Evolutionary conservation across 1,140 invertebrate species (phyloP).

Genomic region (Trypoxylus dichotomus): DNA sequence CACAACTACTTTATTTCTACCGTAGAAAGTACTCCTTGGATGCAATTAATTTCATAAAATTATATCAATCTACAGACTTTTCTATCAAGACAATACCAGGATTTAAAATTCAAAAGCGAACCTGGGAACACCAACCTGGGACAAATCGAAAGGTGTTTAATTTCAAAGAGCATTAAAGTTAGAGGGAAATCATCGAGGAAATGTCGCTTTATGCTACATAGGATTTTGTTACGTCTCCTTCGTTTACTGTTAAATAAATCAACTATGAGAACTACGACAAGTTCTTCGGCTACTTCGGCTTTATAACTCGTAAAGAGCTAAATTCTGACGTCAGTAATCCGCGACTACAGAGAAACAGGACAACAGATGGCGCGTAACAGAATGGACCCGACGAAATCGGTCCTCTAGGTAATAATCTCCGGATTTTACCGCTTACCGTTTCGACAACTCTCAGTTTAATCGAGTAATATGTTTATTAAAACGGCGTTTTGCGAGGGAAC

Average conservation of each 20-base stretch:
- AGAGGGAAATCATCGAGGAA: not conserved
- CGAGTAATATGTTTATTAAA: slow-evolving; percentile 22
- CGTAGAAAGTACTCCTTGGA: too few relatives aligned
- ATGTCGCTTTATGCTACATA: not conserved
- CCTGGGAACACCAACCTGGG: not conserved
- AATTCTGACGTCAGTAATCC: not conserved
- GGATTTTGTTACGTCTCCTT: not conserved
- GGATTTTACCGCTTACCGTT: slow-evolving; percentile 14
- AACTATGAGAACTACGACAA: not conserved
- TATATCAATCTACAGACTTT: too few relatives aligned
- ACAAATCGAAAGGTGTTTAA: not conserved
- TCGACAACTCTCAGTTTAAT: slow-evolving; percentile 25
- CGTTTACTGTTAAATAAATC: not conserved
- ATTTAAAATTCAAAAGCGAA: not conserved
- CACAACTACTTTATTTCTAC: too few relatives aligned
- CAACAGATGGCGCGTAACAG: not conserved
- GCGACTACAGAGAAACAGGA: not conserved
- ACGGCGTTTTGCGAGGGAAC: not conserved
- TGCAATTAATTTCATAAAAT: too few relatives aligned
- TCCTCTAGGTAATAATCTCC: slow-evolving; percentile 9
- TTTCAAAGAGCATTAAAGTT: not conserved
- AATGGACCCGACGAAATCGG: not conserved
- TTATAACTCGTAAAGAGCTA: not conserved
- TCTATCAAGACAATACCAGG: too few relatives aligned
- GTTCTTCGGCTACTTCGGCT: not conserved